A percentile compares a stretch with the other conserved stretches of the same genome.
phyloP scores from a whole-genome alignment of 2,888 invertebrate genomes.

The Melanargia galathea region DNA sequence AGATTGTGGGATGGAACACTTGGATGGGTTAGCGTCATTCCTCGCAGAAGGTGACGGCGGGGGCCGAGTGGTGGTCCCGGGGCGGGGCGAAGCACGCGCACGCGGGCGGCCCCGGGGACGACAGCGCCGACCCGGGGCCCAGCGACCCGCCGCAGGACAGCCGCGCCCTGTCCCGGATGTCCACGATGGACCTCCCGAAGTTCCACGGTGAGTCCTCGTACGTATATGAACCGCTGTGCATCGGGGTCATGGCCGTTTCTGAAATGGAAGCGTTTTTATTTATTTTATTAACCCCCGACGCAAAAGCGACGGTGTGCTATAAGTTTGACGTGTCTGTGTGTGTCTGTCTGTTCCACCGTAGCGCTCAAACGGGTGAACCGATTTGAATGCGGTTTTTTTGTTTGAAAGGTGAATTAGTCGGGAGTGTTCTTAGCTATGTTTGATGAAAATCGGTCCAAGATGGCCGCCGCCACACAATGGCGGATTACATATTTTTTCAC shows the following conservation, averaged over 20 bases:
- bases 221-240: not conserved
- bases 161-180: slow-evolving; percentile 69
- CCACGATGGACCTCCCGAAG: slow-evolving; percentile 58
- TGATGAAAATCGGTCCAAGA: too few relatives aligned
- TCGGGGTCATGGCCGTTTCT: slow-evolving; percentile 1
- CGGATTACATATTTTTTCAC: too few relatives aligned
- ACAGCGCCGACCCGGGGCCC: slow-evolving; percentile 69
- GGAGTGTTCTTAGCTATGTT: too few relatives aligned
- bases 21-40: slow-evolving; percentile 68
- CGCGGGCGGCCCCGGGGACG: slow-evolving; percentile 71
- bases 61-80: slow-evolving; percentile 81
- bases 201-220: slow-evolving; percentile 56
- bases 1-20: slow-evolving; percentile 31
- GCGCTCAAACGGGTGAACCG: too few relatives aligned
- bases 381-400: too few relatives aligned
- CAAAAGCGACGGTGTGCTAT: too few relatives aligned
- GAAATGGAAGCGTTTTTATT: not conserved
- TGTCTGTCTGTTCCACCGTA: too few relatives aligned
- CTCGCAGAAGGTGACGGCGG: slow-evolving; percentile 83
- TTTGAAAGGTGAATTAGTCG: too few relatives aligned
- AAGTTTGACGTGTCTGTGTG: too few relatives aligned
- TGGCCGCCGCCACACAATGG: too few relatives aligned
- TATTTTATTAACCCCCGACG: not conserved
- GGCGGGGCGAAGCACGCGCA: slow-evolving; percentile 74
- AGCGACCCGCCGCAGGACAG: slow-evolving; percentile 69